Evolutionary conservation across 2,888 invertebrate species (phyloP).

Genomic region (Amiota communis): DNA sequence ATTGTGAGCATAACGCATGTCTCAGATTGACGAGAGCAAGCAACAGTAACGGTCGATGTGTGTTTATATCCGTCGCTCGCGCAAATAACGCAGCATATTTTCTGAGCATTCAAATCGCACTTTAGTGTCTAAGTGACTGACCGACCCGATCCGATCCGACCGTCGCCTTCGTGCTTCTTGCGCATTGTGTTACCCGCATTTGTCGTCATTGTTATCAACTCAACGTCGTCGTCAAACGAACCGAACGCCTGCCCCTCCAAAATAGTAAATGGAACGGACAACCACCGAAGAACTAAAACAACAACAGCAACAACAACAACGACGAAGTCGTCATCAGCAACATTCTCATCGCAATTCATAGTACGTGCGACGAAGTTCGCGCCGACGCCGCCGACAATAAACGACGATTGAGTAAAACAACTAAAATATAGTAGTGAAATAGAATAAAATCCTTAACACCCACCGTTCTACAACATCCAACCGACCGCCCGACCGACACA

Average conservation of each 20-base stretch:
- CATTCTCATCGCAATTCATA: constrained; percentile 36
- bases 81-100: constrained; percentile 33
- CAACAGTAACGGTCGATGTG: constrained; percentile 58
- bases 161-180: not conserved
- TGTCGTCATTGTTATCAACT: not conserved
- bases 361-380: constrained; percentile 47
- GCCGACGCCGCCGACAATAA: constrained; percentile 37
- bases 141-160: not conserved
- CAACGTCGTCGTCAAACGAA: not conserved
- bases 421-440: too few relatives aligned
- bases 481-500: constrained; percentile 16
- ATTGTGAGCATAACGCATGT: constrained; percentile 49
- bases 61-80: constrained; percentile 53
- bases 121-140: not conserved
- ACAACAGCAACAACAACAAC: constrained; percentile 53
- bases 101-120: constrained; percentile 14
- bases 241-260: not conserved
- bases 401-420: too few relatives aligned
- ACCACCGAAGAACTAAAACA: constrained; percentile 23
- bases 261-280: constrained; percentile 5
- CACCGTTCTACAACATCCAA: not conserved
- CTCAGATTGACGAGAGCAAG: constrained; percentile 62
- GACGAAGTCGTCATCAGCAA: constrained; percentile 35
- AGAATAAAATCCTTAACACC: too few relatives aligned
- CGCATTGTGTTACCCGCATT: too few relatives aligned